Evolutionary conservation across 2,797 vertebrate genomes (phyloP).

Genomic region (Anguilla obscura): DNA sequence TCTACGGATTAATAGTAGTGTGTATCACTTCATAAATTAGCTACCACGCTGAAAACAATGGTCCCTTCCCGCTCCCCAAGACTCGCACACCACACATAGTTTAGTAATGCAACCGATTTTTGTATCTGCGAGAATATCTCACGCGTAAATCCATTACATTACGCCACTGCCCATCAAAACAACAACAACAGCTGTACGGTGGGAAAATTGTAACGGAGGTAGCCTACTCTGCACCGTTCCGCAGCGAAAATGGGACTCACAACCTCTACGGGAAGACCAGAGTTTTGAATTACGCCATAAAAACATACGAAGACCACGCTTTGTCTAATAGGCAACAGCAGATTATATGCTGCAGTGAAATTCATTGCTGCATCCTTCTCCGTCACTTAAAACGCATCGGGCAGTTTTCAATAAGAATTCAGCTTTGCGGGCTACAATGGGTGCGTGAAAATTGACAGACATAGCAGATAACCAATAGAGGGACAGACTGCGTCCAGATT

Average conservation of each 20-base stretch:
- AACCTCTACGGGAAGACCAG: neutral
- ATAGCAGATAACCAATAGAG: slow-evolving; percentile 48
- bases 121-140: neutral
- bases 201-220: neutral
- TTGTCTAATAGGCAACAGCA: neutral
- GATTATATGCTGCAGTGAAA: slow-evolving; percentile 35
- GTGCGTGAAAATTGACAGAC: slow-evolving; percentile 39
- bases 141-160: neutral
- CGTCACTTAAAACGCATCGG: slow-evolving; percentile 46
- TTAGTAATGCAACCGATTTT: neutral
- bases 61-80: neutral
- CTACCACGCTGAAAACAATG: neutral
- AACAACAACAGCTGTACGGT: neutral
- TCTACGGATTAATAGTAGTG: no score
- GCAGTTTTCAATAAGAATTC: slow-evolving; percentile 10
- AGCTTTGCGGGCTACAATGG: slow-evolving; percentile 29
- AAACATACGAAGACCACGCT: neutral
- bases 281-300: neutral
- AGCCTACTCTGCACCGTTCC: neutral
- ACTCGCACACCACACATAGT: neutral
- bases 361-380: slow-evolving; percentile 48
- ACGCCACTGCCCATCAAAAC: neutral
- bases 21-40: neutral
- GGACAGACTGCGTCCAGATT: slow-evolving; percentile 21
- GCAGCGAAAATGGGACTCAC: neutral